These are phyloP conservation scores for Scytalopus superciliaris DNA, from an alignment of 2,113 vertebrate species.

Conservation along the genomic window DNA sequence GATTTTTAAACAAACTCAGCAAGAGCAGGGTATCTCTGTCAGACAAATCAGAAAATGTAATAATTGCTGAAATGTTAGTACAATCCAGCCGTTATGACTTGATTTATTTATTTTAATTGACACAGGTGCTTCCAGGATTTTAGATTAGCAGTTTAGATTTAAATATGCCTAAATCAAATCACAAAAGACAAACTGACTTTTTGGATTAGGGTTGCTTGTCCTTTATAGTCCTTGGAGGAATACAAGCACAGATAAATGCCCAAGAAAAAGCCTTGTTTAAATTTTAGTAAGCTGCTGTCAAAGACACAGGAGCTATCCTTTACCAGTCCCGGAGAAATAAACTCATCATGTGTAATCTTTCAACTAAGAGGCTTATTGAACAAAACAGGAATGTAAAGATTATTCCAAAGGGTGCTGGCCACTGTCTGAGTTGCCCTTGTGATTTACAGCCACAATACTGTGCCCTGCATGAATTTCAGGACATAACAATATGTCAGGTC, in stretches of 20 bases:
- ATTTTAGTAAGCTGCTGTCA: constrained; percentile 4
- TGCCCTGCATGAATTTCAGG: constrained; percentile 7
- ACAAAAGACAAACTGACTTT: not conserved
- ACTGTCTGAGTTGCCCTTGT: not conserved
- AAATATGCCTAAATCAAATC: not conserved
- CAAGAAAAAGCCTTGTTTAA: not conserved
- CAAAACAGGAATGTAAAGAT: constrained; percentile 14
- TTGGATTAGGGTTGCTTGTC: constrained; percentile 15
- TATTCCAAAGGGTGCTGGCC: not conserved
- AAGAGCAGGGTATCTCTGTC: not conserved
- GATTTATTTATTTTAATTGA: not conserved
- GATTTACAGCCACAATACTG: constrained; percentile 19
- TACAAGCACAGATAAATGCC: not conserved
- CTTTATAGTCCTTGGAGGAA: not conserved
- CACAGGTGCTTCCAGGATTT: not conserved
- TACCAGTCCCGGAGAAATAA: not conserved
- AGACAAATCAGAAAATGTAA: not conserved
- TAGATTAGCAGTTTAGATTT: constrained; percentile 7
- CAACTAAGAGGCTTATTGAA: constrained; percentile 28
- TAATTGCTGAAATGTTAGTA: not conserved
- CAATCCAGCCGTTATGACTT: not conserved
- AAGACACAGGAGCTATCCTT: not conserved
- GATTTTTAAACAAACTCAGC: not conserved
- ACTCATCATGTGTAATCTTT: not conserved
- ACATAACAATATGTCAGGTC: constrained; percentile 3